A percentile compares a stretch with the other conserved stretches of the same genome.
Evolutionary conservation across 1,140 invertebrate species (phyloP).

Genomic region (Caerostris extrusa): DNA sequence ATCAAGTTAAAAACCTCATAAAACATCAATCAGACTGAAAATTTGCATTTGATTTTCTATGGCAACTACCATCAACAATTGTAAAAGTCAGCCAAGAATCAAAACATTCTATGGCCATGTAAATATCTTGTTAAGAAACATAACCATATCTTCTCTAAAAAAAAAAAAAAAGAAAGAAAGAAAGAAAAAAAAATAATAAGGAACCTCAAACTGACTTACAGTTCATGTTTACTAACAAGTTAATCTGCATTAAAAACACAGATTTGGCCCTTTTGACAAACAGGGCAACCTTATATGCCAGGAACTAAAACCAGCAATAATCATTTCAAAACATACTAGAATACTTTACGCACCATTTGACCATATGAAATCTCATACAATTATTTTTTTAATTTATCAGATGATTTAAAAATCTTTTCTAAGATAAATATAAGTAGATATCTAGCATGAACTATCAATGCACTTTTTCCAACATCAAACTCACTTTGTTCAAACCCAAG

Average conservation of each 20-base stretch:
- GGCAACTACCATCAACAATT: constrained; percentile 72
- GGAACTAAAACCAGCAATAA: constrained; percentile 75
- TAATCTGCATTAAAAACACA: constrained; percentile 62
- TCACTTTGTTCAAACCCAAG: constrained; percentile 73
- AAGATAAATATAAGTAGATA: constrained; percentile 63
- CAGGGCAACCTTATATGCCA: constrained; percentile 51
- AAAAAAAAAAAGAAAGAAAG: constrained; percentile 44
- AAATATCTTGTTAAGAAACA: constrained; percentile 53
- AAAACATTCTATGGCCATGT: constrained; percentile 35
- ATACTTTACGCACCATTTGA: background rate
- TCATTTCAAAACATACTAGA: background rate
- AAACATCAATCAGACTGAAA: constrained; percentile 29
- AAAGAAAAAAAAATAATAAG: constrained; percentile 54
- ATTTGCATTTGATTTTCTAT: constrained; percentile 35
- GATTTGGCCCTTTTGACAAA: constrained; percentile 37
- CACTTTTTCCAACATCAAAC: constrained; percentile 60
- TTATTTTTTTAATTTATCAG: background rate
- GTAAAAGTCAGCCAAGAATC: constrained; percentile 68
- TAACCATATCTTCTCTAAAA: constrained; percentile 63
- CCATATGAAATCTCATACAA: constrained; percentile 29
- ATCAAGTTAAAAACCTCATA: constrained; percentile 10
- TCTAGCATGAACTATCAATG: constrained; percentile 56
- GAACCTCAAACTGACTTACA: constrained; percentile 67
- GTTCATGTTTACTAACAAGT: constrained; percentile 57
- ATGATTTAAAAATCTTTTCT: constrained; percentile 41